Conservation (phyloP, 2,113 vertebrate species). For the Heloderma charlesbogerti region DNA sequence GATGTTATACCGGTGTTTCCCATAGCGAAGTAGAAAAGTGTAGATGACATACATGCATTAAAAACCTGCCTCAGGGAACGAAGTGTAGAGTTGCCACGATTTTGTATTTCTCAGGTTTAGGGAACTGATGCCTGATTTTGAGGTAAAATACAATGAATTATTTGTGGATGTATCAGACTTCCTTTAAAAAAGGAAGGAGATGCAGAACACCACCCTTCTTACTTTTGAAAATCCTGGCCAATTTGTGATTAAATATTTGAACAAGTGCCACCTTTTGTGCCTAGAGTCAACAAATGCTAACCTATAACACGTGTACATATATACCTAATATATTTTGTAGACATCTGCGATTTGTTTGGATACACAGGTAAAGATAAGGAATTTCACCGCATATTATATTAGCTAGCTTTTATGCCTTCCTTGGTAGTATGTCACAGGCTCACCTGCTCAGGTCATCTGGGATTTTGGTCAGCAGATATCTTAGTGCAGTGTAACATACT, state of each 20-base stretch:
- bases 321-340: no score
- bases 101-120: background rate
- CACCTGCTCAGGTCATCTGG: background rate
- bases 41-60: background rate
- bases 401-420: background rate
- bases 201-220: background rate
- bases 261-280: background rate
- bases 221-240: background rate
- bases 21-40: background rate
- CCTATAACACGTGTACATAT: background rate
- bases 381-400: background rate
- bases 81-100: background rate
- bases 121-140: background rate
- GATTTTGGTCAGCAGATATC: background rate
- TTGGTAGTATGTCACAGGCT: background rate
- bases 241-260: background rate
- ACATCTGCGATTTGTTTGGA: background rate
- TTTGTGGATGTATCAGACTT: background rate
- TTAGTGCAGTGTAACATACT: background rate
- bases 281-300: background rate
- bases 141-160: background rate
- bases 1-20: background rate
- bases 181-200: background rate
- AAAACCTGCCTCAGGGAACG: background rate
- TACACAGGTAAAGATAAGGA: background rate